Evolutionary conservation across 2,797 vertebrate genomes (phyloP).

Genomic region (Podarcis lilfordi): DNA sequence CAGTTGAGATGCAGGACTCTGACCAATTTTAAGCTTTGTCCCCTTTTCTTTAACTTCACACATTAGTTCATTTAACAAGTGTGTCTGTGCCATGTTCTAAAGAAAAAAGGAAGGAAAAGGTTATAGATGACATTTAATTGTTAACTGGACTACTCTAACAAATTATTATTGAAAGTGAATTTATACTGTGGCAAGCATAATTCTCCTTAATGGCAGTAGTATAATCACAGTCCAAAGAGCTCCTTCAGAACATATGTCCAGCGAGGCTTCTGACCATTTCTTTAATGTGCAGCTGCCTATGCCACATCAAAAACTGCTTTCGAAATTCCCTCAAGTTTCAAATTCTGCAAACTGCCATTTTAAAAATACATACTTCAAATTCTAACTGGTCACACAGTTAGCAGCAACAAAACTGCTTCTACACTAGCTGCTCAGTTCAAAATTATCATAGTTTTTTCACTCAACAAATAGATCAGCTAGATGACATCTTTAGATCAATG

Average conservation of each 20-base stretch:
- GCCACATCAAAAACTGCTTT: background rate
- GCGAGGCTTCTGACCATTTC: background rate
- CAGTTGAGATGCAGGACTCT: constrained; percentile 83
- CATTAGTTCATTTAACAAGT: constrained; percentile 93
- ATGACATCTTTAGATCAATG: background rate
- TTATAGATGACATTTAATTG: background rate
- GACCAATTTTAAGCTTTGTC: constrained; percentile 90
- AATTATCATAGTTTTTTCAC: background rate
- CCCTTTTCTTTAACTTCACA: constrained; percentile 94
- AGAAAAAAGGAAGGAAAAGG: constrained; percentile 35
- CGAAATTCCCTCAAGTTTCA: background rate
- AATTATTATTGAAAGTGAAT: background rate
- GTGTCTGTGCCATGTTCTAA: constrained; percentile 96
- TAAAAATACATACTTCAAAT: too few relatives aligned
- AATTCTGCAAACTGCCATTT: too few relatives aligned
- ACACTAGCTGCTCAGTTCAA: background rate
- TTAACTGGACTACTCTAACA: background rate
- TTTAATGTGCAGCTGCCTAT: background rate
- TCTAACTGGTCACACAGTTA: background rate
- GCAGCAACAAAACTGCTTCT: background rate
- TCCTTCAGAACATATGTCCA: background rate
- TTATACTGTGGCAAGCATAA: background rate
- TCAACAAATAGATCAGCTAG: background rate
- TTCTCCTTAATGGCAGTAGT: background rate
- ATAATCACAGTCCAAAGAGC: background rate